phyloP scores from a whole-genome alignment of 2,888 invertebrate genomes.

The Eupithecia inturbata region DNA sequence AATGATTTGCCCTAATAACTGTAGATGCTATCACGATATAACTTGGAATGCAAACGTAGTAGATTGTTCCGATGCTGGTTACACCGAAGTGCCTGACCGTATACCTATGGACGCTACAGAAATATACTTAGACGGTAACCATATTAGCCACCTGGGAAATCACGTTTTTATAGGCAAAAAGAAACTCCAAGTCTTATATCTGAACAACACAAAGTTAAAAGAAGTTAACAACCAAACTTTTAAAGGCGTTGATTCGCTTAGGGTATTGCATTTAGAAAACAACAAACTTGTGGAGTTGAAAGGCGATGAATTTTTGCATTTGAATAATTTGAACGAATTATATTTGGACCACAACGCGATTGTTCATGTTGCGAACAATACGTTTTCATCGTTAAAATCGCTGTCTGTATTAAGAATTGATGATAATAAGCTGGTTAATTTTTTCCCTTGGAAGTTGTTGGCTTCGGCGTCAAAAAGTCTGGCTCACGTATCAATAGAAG shows the following conservation, averaged over 20 bases:
- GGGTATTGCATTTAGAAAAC: constrained; percentile 90
- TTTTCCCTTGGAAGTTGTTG: constrained; percentile 88
- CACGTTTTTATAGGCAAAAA: constrained; percentile 94
- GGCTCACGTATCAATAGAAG: constrained; percentile 88
- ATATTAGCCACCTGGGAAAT: constrained; percentile 90
- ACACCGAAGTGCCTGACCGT: constrained; percentile 88
- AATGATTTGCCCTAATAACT: constrained; percentile 94
- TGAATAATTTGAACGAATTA: constrained; percentile 89
- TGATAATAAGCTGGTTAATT: constrained; percentile 90
- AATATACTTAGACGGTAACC: constrained; percentile 93
- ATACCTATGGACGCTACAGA: constrained; percentile 96
- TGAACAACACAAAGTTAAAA: constrained; percentile 90
- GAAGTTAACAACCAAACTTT: constrained; percentile 92
- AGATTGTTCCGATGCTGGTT: constrained; percentile 90
- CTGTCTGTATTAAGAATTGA: constrained; percentile 89
- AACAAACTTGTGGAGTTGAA: constrained; percentile 89
- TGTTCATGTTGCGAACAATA: constrained; percentile 88
- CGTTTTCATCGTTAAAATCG: constrained; percentile 89
- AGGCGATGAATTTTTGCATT: constrained; percentile 91
- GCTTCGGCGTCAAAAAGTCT: constrained; percentile 85
- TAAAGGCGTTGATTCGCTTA: constrained; percentile 89
- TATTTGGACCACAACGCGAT: constrained; percentile 92
- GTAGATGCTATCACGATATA: constrained; percentile 93
- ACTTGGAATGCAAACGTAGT: constrained; percentile 93
- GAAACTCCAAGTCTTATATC: constrained; percentile 89